Evolutionary conservation across 2,113 vertebrate species (phyloP).

Genomic region (Melospiza melodia): DNA sequence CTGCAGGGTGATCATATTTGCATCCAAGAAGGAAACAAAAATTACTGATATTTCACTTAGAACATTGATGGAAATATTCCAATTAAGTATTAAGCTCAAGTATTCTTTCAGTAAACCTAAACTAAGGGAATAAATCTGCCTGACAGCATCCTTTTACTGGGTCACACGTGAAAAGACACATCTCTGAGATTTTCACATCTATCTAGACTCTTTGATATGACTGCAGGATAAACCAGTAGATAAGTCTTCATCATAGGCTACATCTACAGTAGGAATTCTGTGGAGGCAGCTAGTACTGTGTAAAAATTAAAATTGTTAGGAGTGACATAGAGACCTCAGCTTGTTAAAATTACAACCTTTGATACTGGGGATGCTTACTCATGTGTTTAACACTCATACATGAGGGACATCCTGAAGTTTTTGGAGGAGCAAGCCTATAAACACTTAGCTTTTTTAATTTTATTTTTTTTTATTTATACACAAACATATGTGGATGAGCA

Average conservation of each 20-base stretch:
- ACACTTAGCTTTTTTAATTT: not conserved
- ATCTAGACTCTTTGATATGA: not conserved
- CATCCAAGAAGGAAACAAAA: not conserved
- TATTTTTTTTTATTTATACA: not conserved
- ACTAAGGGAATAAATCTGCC: not conserved
- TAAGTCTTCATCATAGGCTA: not conserved
- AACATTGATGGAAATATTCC: not conserved
- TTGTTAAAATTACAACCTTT: not conserved
- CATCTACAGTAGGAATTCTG: not conserved
- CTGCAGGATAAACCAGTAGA: not conserved
- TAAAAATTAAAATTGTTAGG: not conserved
- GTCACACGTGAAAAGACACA: not conserved
- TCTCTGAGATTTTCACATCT: not conserved
- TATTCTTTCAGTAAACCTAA: not conserved
- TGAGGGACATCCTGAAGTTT: not conserved
- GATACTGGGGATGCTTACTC: not conserved
- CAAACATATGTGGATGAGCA: rapidly evolving
- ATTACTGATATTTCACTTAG: not conserved
- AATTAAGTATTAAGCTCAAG: not conserved
- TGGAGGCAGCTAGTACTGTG: not conserved
- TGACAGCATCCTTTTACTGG: constrained; percentile 62
- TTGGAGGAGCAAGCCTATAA: not conserved
- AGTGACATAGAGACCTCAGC: not conserved
- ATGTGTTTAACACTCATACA: not conserved
- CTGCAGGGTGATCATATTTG: not conserved